phyloP scores from a whole-genome alignment of 2,888 invertebrate species.

The Caenorhabditis panamensis region DNA sequence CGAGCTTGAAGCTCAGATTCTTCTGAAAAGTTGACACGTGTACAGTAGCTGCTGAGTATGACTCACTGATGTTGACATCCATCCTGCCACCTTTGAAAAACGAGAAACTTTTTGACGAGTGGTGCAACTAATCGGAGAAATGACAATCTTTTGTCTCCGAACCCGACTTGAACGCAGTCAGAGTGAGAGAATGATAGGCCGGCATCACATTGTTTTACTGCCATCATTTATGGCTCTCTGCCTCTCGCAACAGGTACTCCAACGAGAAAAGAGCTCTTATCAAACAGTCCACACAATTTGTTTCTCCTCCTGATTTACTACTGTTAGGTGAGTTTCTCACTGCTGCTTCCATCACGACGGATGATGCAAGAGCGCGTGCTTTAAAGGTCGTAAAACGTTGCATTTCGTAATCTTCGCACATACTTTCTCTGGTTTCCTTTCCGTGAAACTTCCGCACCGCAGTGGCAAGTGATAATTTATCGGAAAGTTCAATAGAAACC shows the following conservation, averaged over 20 bases:
- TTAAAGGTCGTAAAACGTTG: conserved; percentile 41
- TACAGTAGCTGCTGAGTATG: not conserved
- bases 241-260: conserved; percentile 40
- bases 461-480: no score
- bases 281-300: conserved; percentile 23
- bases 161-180: conserved; percentile 48
- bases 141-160: conserved; percentile 45
- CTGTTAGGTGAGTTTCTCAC: conserved; percentile 14
- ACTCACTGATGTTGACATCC: conserved; percentile 60
- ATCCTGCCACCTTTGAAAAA: conserved; percentile 3
- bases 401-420: conserved; percentile 24
- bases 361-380: conserved; percentile 38
- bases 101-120: not conserved
- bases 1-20: conserved; percentile 70
- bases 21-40: conserved; percentile 35
- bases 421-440: conserved; percentile 7
- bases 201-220: conserved; percentile 56
- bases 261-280: conserved; percentile 29
- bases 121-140: not conserved
- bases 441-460: not conserved
- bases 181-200: conserved; percentile 49
- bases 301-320: conserved; percentile 54
- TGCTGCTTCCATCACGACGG: conserved; percentile 29
- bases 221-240: conserved; percentile 58
- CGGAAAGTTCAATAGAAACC: no score